Conservation (phyloP, 1,140 invertebrate species). For the Anastatus disparis region DNA sequence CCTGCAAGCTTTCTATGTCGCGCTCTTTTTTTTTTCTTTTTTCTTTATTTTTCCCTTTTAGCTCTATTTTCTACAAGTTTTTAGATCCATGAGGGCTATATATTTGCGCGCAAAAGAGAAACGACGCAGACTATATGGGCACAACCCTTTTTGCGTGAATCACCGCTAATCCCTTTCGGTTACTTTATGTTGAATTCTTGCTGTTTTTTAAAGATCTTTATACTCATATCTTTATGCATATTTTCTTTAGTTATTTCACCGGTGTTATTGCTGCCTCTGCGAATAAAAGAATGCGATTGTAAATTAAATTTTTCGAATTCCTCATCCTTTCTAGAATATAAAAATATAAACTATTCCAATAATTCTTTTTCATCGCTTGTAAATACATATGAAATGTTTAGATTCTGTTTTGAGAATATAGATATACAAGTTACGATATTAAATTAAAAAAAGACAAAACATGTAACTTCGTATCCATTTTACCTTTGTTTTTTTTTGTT, state of each 20-base stretch:
- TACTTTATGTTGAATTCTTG: background rate
- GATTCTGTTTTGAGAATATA: too few relatives aligned
- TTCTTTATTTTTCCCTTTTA: slow-evolving; percentile 21
- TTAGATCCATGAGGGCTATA: slow-evolving; percentile 36
- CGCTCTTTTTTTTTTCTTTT: background rate
- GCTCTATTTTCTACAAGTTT: slow-evolving; percentile 39
- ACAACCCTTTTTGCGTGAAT: slow-evolving; percentile 17
- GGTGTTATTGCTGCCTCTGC: too few relatives aligned
- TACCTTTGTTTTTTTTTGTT: too few relatives aligned
- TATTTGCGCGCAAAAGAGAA: slow-evolving; percentile 19
- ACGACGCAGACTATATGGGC: background rate
- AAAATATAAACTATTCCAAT: too few relatives aligned
- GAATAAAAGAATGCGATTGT: background rate
- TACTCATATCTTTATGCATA: slow-evolving; percentile 6
- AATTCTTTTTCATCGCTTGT: too few relatives aligned
- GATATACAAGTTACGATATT: too few relatives aligned
- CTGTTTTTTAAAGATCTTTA: too few relatives aligned
- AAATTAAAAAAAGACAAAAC: too few relatives aligned
- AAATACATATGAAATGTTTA: too few relatives aligned
- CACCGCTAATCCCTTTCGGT: slow-evolving; percentile 24
- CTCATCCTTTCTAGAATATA: too few relatives aligned
- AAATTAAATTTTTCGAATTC: background rate
- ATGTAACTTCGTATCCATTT: too few relatives aligned
- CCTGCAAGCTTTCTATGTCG: slow-evolving; percentile 24
- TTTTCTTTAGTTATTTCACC: background rate